These are phyloP conservation scores for Holotrichia oblita DNA, from an alignment of 1,140 invertebrate species.

Conservation along the genomic window DNA sequence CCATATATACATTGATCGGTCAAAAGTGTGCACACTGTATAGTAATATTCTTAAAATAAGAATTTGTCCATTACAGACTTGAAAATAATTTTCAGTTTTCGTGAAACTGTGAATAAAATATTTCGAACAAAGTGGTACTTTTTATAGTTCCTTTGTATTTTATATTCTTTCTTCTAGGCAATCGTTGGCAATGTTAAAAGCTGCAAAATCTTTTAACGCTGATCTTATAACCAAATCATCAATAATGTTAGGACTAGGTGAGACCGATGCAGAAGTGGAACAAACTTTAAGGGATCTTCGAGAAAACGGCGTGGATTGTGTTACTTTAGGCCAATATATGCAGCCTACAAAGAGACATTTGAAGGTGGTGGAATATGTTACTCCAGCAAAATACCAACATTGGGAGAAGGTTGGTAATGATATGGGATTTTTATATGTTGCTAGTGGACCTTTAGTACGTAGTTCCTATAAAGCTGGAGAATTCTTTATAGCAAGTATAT, in stretches of 20 bases:
- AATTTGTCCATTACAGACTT: too few species aligned
- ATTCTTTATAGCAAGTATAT: conserved; percentile 85
- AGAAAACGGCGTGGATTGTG: conserved; percentile 85
- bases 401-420: conserved; percentile 89
- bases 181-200: conserved; percentile 82
- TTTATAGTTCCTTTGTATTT: too few species aligned
- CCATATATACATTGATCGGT: too few species aligned
- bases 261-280: conserved; percentile 90
- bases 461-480: conserved; percentile 98
- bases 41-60: too few species aligned
- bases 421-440: conserved; percentile 96
- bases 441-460: conserved; percentile 95
- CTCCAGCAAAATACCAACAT: conserved; percentile 91
- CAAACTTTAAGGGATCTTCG: conserved; percentile 88
- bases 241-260: conserved; percentile 97
- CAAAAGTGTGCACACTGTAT: too few species aligned
- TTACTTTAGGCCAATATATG: conserved; percentile 99
- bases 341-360: conserved; percentile 97
- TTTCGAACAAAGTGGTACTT: too few species aligned
- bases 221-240: conserved; percentile 96
- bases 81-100: too few species aligned
- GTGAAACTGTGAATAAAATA: too few species aligned
- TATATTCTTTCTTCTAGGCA: too few species aligned
- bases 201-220: conserved; percentile 82
- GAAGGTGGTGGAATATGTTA: conserved; percentile 97